A percentile compares a stretch with the other conserved stretches of the same genome.
phyloP scores from a whole-genome alignment of 2,888 invertebrate species.

The Tryphoninae sp. region DNA sequence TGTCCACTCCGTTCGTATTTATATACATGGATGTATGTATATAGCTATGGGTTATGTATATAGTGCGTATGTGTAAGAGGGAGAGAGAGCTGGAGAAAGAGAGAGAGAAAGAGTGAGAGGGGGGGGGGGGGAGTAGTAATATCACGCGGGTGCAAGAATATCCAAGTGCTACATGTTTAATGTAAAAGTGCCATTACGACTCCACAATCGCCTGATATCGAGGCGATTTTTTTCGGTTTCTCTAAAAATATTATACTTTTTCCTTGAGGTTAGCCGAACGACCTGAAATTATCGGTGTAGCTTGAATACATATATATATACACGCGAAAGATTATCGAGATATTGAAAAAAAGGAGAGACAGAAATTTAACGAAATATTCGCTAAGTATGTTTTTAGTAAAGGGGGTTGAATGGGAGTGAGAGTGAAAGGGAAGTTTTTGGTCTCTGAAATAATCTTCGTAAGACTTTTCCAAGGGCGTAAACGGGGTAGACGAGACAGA shows the following conservation, averaged over 20 bases:
- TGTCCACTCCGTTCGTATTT: conserved; percentile 17
- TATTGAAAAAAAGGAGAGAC: no score
- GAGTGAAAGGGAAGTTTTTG: conserved; percentile 55
- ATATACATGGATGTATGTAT: background rate
- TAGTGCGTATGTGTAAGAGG: no score
- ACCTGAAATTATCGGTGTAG: background rate
- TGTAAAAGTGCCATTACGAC: conserved; percentile 2
- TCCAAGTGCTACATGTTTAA: conserved; percentile 5
- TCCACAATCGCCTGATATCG: background rate
- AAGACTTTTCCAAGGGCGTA: conserved; percentile 44
- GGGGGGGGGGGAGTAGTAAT: background rate
- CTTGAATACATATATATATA: background rate
- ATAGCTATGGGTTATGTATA: background rate
- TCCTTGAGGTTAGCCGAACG: background rate
- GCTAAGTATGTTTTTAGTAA: no score
- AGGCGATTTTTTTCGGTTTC: conserved; percentile 1
- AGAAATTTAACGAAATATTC: no score
- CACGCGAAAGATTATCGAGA: background rate
- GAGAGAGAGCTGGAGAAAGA: no score
- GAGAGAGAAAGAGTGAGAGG: no score
- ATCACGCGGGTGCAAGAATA: conserved; percentile 34
- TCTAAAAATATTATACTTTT: background rate
- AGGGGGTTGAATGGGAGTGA: background rate
- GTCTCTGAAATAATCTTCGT: conserved; percentile 70
- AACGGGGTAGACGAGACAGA: conserved; percentile 22